Evolutionary conservation across 1,140 invertebrate genomes (phyloP).

Genomic region (Cyclina sinensis): DNA sequence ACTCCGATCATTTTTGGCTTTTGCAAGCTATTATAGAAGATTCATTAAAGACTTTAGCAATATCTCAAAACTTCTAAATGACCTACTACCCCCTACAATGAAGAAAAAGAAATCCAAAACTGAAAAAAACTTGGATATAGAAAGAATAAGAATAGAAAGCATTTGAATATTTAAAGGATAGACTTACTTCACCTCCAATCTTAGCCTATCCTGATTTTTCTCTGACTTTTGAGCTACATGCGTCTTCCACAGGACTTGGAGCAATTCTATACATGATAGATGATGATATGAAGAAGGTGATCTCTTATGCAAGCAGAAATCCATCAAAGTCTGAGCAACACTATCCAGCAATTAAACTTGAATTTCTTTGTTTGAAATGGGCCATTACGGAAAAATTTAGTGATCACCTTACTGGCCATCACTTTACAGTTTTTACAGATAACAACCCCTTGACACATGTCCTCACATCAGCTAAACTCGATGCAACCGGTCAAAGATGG

Average conservation of each 20-base stretch:
- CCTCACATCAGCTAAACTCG: constrained; percentile 4
- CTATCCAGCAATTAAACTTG: not conserved
- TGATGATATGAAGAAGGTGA: not conserved
- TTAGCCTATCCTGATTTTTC: constrained; percentile 2
- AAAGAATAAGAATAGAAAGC: not conserved
- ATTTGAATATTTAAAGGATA: not conserved
- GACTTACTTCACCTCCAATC: not conserved
- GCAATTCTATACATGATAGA: not conserved
- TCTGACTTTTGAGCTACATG: not conserved
- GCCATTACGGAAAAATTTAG: constrained; percentile 39
- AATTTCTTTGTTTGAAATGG: constrained; percentile 43
- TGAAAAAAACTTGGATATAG: not conserved
- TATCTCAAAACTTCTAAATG: not conserved
- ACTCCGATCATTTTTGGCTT: constrained; percentile 7
- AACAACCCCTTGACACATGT: constrained; percentile 41
- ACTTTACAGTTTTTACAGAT: not conserved
- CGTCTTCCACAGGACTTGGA: not conserved
- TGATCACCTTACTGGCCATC: constrained; percentile 1
- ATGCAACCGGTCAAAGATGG: constrained; percentile 39
- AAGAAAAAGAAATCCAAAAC: not conserved
- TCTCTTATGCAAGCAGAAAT: not conserved
- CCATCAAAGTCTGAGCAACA: not conserved
- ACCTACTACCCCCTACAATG: not conserved
- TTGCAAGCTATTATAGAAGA: constrained; percentile 15
- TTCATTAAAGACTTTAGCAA: constrained; percentile 28